Conservation (phyloP, 2,797 vertebrate genomes). For the Thaleichthys pacificus region DNA sequence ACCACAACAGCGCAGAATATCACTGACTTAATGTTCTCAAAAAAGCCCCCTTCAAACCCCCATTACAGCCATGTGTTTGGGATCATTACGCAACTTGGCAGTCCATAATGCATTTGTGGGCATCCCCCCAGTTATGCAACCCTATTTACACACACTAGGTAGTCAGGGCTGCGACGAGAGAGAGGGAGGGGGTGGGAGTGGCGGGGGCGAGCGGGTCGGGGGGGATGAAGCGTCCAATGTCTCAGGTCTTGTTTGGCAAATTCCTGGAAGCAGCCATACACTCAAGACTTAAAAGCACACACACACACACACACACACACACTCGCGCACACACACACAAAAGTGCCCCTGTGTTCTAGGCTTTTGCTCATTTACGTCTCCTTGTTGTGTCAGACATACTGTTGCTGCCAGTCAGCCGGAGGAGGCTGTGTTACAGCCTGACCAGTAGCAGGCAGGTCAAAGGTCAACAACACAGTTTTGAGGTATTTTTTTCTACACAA, state of each 20-base stretch:
- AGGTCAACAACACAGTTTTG: constrained; percentile 69
- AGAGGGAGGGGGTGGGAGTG: constrained; percentile 14
- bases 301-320: constrained; percentile 69
- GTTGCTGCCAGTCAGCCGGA: constrained; percentile 46
- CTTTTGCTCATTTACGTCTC: constrained; percentile 61
- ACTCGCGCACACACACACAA: constrained; percentile 68
- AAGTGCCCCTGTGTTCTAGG: constrained; percentile 87
- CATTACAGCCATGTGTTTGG: constrained; percentile 72
- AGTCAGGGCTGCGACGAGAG: constrained; percentile 82
- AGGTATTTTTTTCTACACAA: constrained; percentile 78
- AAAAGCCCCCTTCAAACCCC: constrained; percentile 82
- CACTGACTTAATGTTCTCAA: constrained; percentile 82
- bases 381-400: constrained; percentile 65
- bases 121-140: constrained; percentile 80
- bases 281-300: constrained; percentile 65
- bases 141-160: constrained; percentile 81
- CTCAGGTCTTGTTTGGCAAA: constrained; percentile 87
- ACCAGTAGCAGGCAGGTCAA: constrained; percentile 70
- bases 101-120: constrained; percentile 77
- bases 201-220: constrained; percentile 17
- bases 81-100: constrained; percentile 77
- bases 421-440: constrained; percentile 58
- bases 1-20: constrained; percentile 92
- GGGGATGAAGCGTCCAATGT: constrained; percentile 84
- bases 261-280: constrained; percentile 90